Conservation (phyloP, 2,113 vertebrate species). For the Trichechus manatus region DNA sequence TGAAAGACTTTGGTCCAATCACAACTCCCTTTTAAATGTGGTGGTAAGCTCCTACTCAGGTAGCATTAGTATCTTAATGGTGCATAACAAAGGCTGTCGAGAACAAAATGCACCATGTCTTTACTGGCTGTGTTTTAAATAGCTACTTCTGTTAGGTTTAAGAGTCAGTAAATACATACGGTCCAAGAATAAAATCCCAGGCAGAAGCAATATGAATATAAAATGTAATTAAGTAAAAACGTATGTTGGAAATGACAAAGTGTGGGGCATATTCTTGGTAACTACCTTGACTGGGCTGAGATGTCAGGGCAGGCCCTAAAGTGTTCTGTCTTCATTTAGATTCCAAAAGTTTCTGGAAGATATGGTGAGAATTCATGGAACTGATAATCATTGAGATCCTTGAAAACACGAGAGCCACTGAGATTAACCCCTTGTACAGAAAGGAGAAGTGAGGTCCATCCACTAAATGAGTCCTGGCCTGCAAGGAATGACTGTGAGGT, state of each 20-base stretch:
- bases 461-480: not conserved
- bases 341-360: not conserved
- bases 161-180: not conserved
- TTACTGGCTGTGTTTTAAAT: not conserved
- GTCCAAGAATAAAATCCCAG: not conserved
- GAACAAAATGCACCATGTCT: not conserved
- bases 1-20: not conserved
- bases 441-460: not conserved
- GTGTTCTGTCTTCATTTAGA: not conserved
- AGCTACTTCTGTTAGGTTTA: not conserved
- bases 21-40: not conserved
- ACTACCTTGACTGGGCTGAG: not conserved
- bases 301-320: not conserved
- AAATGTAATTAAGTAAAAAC: constrained; percentile 11
- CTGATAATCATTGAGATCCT: not conserved
- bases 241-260: not conserved
- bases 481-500: not conserved
- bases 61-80: not conserved
- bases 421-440: not conserved
- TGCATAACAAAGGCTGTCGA: too few relatives aligned
- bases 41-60: not conserved
- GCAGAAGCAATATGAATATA: not conserved
- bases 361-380: not conserved
- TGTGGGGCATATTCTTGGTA: not conserved
- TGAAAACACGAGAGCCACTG: not conserved